Base-by-base conservation (phyloP, 2,113 vertebrate species). In the Arvicanthis niloticus region DNA sequence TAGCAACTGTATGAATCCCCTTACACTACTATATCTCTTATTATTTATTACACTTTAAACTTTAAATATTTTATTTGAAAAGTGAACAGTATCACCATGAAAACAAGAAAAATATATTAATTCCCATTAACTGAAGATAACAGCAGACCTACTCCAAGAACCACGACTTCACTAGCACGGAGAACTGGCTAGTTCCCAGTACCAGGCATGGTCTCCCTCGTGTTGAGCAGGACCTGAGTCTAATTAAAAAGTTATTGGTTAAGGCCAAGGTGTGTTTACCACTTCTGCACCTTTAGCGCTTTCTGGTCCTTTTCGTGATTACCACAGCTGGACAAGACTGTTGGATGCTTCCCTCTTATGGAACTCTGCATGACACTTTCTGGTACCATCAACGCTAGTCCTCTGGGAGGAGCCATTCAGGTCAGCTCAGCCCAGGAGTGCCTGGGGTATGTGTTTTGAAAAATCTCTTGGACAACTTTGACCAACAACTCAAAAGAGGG, bases 41-140 rank as follows among this genome's bases (percentile, higher is more conserved):
- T 65, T 89, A 42, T 56, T 72, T 75, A 80, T 1, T n/a, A 10
- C 70, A 51, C 87, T 91, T 85, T 88, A 40, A 94, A 81, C 42
- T 3, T 76, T 67, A 88, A 85, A 75, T 42, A 58, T 2, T 84
- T 92, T 58, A 84, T 68, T 88, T 88, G 76, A 70, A 92, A 89
- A 87, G 29, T 26, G 11, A 88, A 80, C 6, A 85, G 0, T 62
- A 91, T 42, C 29, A 45, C 12, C 42, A 75, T 82, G 37, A 89
- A 78, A 89, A 84, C 1, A 90, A 72, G 42, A 51, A 53, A 68
- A 31, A 77, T 40, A 11, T 84, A 93, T 77, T 37, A 58, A 78
- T 96, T 91, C 29, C 40, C 10, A 51, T 68, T 70, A 81, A 42
- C 62, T 60, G 21, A 88, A 78, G 21, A 48, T 40, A 88, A 88